Evolutionary conservation across 2,888 invertebrate genomes (phyloP).

Genomic region (Mythimna lalbum): DNA sequence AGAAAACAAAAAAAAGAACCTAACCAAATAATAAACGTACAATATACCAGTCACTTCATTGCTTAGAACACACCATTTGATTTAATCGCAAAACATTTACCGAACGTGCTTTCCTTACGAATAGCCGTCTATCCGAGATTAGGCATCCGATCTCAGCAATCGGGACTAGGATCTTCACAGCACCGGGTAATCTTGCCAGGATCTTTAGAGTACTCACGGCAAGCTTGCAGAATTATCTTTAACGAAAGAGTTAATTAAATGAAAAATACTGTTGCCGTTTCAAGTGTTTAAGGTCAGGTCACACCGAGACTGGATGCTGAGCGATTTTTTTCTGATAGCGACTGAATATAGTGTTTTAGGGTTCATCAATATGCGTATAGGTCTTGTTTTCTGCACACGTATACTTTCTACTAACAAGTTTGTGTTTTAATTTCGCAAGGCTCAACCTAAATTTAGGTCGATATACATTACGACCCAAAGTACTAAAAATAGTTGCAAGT

Average conservation of each 20-base stretch:
- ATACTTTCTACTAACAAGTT: no score
- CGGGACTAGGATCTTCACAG: neutral
- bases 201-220: conserved; percentile 4
- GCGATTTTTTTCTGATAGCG: neutral
- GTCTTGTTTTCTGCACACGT: no score
- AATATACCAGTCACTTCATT: conserved; percentile 8
- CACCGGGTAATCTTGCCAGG: conserved; percentile 10
- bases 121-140: conserved; percentile 17
- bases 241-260: conserved; percentile 41
- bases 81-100: conserved; percentile 28
- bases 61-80: conserved; percentile 8
- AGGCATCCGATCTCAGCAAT: neutral
- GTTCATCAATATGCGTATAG: no score
- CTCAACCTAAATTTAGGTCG: no score
- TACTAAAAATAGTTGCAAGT: no score
- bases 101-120: conserved; percentile 27
- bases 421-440: no score
- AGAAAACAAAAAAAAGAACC: no score
- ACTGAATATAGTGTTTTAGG: no score
- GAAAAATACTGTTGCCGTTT: conserved; percentile 25
- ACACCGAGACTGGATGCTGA: neutral
- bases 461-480: no score
- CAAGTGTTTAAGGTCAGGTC: neutral
- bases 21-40: neutral
- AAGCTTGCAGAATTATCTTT: conserved; percentile 28